Evolutionary conservation across 2,113 vertebrate genomes (phyloP), one percentile per base, ranked within the genome.

Genomic region (Catharus minimus): DNA sequence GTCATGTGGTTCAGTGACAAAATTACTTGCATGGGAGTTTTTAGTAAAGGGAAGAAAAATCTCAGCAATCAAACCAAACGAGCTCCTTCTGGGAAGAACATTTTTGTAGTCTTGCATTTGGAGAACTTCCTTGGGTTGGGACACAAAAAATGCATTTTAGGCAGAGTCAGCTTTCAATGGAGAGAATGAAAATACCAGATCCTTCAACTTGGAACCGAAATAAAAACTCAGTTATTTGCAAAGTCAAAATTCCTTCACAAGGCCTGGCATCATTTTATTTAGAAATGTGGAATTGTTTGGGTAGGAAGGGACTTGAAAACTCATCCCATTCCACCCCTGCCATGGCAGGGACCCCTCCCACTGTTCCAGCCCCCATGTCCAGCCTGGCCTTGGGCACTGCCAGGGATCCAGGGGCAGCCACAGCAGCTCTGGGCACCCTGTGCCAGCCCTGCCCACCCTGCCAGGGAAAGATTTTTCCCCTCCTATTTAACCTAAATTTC

Each of bases 261-360:
- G 43, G 32, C 41, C 13, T 10, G 46, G 12, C 43, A 38, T 18
- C 0, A 46, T 53, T 60, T 76, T 41, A 3, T 66, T 80, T 13
- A 39, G 44, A 38, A 57, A 20, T 27, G 1, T 10, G 15, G 75
- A 65, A 14, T 16, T 18, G 18, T 58, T 73, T 58, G 52, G 18
- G 7, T 44, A 6, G 44, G 32, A 44, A 52, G 15, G 9, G 13
- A 58, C 15, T 5, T 38, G 3, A n/a, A 66, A 73, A 0, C 1
- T 1, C 76, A 38, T 21, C 67, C 2, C 1, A 3, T 38, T 0
- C 26, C 57, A 36, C 6, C 23, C 24, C 65, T 18, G 57, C 21
- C 66, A 26, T 36, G 49, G 30, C 82, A 69, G 47, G 64, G 74
- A 56, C 56, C 17, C 16, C 33, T 87, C 0, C 43, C 74, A 57